Percentiles rank a stretch among this genome's conserved stretches.
Conservation (phyloP, 2,113 vertebrate genomes). For the Semnopithecus entellus region DNA sequence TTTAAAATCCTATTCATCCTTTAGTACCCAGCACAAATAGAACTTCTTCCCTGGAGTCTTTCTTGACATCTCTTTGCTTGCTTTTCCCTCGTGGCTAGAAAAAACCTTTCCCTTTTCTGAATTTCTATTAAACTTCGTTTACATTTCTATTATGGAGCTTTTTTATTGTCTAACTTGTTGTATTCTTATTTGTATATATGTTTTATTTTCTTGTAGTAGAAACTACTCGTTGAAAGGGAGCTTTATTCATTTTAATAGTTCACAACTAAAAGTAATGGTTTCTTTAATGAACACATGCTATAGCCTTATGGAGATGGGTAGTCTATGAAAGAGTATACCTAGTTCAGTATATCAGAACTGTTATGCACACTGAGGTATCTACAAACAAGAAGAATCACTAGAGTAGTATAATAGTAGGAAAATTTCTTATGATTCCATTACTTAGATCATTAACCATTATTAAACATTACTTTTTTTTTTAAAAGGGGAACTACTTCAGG, state of each 20-base stretch:
- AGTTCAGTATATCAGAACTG: conserved; percentile 6
- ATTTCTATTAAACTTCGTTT: background rate
- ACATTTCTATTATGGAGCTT: background rate
- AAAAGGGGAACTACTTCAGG: background rate
- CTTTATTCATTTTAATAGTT: conserved; percentile 32
- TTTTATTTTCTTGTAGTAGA: conserved; percentile 29
- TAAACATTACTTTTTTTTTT: background rate
- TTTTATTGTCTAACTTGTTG: background rate
- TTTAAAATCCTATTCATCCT: background rate
- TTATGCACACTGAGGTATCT: background rate
- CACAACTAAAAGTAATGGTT: background rate
- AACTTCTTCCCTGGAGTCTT: background rate
- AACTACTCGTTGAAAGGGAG: background rate
- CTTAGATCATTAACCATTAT: conserved; percentile 14
- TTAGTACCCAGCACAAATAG: background rate
- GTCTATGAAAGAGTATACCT: background rate
- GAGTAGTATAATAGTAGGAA: background rate
- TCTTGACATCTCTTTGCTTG: background rate
- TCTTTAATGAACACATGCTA: background rate
- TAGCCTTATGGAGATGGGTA: background rate
- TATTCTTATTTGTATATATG: background rate
- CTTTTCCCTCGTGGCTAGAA: background rate
- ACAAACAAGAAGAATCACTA: background rate
- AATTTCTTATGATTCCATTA: background rate
- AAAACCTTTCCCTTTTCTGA: background rate